Base-by-base conservation (phyloP, 2,113 vertebrate genomes). In the Tyrannus savana region DNA sequence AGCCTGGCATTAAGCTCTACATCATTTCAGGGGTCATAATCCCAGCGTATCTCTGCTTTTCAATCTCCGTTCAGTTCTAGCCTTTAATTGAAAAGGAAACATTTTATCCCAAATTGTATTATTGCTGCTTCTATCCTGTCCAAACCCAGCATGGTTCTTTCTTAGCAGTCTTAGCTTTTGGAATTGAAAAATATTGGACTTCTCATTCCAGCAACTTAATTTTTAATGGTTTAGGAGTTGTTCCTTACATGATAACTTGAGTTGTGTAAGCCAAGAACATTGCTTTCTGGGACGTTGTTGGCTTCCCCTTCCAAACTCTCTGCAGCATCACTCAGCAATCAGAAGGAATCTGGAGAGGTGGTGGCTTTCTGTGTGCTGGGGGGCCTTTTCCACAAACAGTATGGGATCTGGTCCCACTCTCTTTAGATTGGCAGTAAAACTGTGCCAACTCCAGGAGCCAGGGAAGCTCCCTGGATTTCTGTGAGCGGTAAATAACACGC, bases 241-340 rank as follows among this genome's bases (percentile, higher is more conserved):
- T 76, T 97, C 56, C n/a, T 83, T 77, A 6, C 25, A 23, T 69
- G 76, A 21, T 30, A 75, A 39, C 30, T 81, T 85, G 2, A 24
- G 17, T 14, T 81, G 27, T 63, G 17, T 41, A 80, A 92, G 72
- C 37, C 55, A 93, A 87, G 50, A 83, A 27, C 14, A 7, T 56
- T 80, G 24, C 92, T 96, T 95, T 93, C 74, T 93, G 92, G 31
- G 46, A 97, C 89, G 31, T 1, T 5, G 2, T 74, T 83, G 86
- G 14, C 68, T 94, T 94, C 46, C n/a, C 46, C 2, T 27, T 89
- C 55, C 35, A 67, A 75, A 50, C 16, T 35, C 39, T 82, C 77
- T 42, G 25, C 23, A 64, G 3, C 42, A 31, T 52, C 37, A 35
- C 66, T 93, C 37, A 46, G 42, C 19, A 68, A 16, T 64, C 12